Base-by-base conservation (phyloP, 1,140 invertebrate genomes). In the Drosophila lowei region DNA sequence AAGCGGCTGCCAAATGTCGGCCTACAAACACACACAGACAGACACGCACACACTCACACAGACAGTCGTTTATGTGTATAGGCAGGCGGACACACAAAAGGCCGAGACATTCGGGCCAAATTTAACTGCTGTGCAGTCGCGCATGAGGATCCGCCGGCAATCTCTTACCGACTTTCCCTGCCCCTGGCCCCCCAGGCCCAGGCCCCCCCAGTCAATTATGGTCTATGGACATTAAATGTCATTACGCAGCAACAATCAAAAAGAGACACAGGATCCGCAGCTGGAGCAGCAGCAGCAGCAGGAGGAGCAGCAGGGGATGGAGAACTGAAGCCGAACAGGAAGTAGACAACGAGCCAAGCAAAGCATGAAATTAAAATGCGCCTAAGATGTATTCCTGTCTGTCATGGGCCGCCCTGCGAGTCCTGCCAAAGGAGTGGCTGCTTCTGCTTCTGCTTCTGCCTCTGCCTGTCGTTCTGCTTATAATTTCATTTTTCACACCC, bases 351-450 rank as follows among this genome's bases (percentile, higher is more conserved):
- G 61, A 47, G 47, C 43, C 70, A 81, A 89, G 85, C 79, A 78
- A 80, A 89, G 84, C 85, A 89, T 89, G 85, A 89, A 89, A 89
- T 89, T 89, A 89, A 89, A 89, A 89, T 89, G 70, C 85, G 85
- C 84, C 84, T 89, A 88, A 88, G 84, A 88, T 89, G 84, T 88
- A 88, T 88, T 83, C 79, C 63, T 72, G 57, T 75, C 81, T 88
- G 77, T 81, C 77, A 25, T 30, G 50, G 56, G 18, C 18, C 60
- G 18, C 62, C 48, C 44, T 53, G 28, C 28, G 71, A 61, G 52
- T 43, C 52, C 30, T 68, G n/a, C 59, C 52, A 63, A 44, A 54
- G 64, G 73, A 71, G 72, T 76, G 57, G 46, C 47, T 30, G 42
- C 52, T 52, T 25, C 55, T 30, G 66, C 6, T 15, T 46, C 4